Evolutionary conservation across 2,113 vertebrate genomes (phyloP), one percentile per base, ranked within the genome.

Genomic region (Myrmecobius fasciatus): DNA sequence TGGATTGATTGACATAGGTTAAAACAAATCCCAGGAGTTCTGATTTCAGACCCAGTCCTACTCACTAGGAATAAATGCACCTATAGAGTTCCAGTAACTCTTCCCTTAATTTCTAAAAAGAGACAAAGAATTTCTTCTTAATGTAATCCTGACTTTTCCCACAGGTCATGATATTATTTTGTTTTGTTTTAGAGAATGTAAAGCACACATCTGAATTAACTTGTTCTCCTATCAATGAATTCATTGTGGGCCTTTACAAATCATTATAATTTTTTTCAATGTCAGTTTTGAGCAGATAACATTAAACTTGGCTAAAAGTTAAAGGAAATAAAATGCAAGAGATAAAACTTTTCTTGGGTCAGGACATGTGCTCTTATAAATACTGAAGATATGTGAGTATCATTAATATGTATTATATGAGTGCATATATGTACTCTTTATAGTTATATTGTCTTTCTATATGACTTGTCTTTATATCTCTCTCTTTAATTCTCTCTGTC

Each of bases 81-180:
- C 96, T 91, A 94, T 67, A 43, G 43, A 93, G 56, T 14, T 2
- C 24, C n/a, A 47, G 9, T 53, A 51, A 83, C 67, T 83, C 36
- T 83, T 22, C 67, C 20, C 2, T 43, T 17, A 6, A 43, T 1
- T 22, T 92, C 93, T 89, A 20, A 56, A 91, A 93, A 46, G 25
- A 95, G 92, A 98, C 95, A 97, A 97, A 97, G 96, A 47, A 53
- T 92, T 93, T 94, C 96, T 94, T 96, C 95, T 94, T 51, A 47
- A 67, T 51, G 93, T 91, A 52, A 96, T 95, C 75, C 91, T 93
- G 96, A 95, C 95, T 96, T 95, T 96, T 52, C 94, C 97, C 96
- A 96, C 96, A 96, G 91, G 93, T 92, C 56, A 8, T 95, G 95
- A 94, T 95, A 96, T 95, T 93, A 92, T 89, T 95, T 94, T 94